phyloP scores from a whole-genome alignment of 2,888 invertebrate species.

The Lepidochitona cinerea region DNA sequence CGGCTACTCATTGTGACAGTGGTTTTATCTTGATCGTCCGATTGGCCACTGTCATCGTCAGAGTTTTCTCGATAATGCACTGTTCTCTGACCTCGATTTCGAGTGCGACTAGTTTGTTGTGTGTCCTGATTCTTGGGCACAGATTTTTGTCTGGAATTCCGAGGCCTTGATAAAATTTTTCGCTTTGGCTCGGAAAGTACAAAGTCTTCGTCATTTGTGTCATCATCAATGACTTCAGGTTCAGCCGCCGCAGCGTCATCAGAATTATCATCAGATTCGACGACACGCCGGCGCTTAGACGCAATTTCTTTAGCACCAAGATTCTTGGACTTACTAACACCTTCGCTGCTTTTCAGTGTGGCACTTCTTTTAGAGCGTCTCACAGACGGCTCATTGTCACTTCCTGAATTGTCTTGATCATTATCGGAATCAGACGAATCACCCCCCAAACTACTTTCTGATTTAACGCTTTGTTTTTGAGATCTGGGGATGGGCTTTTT shows the following conservation, averaged over 20 bases:
- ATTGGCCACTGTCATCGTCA: slow-evolving; percentile 41
- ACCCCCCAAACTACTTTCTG: neutral
- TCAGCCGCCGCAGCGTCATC: slow-evolving; percentile 25
- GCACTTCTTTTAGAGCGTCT: neutral
- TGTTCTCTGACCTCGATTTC: slow-evolving; percentile 68
- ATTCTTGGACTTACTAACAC: neutral
- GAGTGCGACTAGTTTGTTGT: slow-evolving; percentile 41
- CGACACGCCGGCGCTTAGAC: slow-evolving; percentile 25
- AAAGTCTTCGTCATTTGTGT: slow-evolving; percentile 26
- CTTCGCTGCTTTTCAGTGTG: neutral
- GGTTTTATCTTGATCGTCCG: slow-evolving; percentile 36
- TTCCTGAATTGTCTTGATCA: neutral
- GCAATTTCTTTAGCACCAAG: neutral
- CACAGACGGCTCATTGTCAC: neutral
- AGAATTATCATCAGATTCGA: slow-evolving; percentile 26
- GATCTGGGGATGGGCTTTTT: neutral
- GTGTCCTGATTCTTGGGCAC: slow-evolving; percentile 24
- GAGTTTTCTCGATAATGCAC: slow-evolving; percentile 67
- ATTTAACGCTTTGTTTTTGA: neutral
- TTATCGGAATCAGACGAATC: neutral
- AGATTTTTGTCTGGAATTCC: neutral
- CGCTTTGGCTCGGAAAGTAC: neutral
- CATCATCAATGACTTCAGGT: slow-evolving; percentile 15
- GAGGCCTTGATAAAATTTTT: slow-evolving; percentile 1
- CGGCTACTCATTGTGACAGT: slow-evolving; percentile 79